These are phyloP conservation scores for Lemur catta DNA, from an alignment of 2,797 vertebrate genomes.

Conservation along the genomic window DNA sequence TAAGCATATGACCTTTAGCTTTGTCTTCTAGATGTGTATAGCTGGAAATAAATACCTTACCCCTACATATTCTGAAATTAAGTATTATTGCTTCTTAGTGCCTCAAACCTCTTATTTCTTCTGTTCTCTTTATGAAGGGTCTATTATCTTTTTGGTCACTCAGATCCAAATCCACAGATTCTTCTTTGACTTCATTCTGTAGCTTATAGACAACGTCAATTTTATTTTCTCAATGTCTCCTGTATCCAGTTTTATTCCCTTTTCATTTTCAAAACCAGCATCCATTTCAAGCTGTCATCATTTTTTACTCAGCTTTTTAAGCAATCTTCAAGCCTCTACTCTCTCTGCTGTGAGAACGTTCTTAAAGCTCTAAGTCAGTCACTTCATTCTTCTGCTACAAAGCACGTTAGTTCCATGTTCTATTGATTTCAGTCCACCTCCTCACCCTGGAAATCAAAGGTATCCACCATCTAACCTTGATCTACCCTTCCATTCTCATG, in stretches of 20 bases:
- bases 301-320: neutral
- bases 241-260: neutral
- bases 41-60: neutral
- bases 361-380: neutral
- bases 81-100: neutral
- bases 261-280: conserved; percentile 31
- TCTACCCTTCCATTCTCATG: neutral
- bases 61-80: neutral
- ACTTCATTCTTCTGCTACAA: neutral
- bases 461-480: neutral
- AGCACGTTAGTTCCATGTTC: neutral
- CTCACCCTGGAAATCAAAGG: neutral
- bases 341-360: neutral
- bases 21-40: neutral
- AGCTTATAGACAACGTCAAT: neutral
- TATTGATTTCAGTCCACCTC: neutral
- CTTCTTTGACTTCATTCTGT: neutral
- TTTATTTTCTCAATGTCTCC: neutral
- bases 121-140: neutral
- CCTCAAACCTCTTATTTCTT: neutral
- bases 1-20: neutral
- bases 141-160: neutral
- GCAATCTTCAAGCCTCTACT: neutral
- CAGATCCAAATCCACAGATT: neutral
- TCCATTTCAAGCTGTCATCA: neutral